Base-by-base conservation (phyloP, 2,797 vertebrate species). In the Bufotes viridis region DNA sequence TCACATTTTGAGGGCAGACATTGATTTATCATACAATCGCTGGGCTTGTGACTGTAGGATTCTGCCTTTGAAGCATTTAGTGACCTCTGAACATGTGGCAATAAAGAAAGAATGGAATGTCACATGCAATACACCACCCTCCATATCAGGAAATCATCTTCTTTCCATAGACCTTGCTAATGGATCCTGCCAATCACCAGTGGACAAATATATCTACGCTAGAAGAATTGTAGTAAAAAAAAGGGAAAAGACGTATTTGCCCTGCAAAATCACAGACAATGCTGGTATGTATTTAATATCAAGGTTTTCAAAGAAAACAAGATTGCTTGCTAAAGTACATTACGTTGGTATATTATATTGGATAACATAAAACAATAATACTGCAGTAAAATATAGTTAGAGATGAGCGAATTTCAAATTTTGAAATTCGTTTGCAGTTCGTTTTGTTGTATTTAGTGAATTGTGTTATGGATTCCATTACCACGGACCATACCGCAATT, bases 1-100 rank as follows among this genome's bases (percentile, higher is more conserved):
- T 51, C 93, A 93, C 72, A 92, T 93, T 85, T 92, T 97, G 65
- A 95, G 90, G 5, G 85, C 93, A 3, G 87, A 96, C 76, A 93
- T 96, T 18, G 88, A 90, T 84, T 90, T 97, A 82, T 90, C 88
- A 69, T 92, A 91, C 51, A 96, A 96, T 84, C 91, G 57, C 55
- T 96, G 96, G 97, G 91, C 65, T 49, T 96, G 97, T 93, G 95
- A 96, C 83, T 94, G 94, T 78, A 92, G 90, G 1, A 89, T 95
- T 79, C 89, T 85, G 6, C 88, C 85, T 90, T 91, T 97, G 72
- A 95, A 92, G 90, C 91, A 91, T 55, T 89, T 93, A 82, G 92
- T 96, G 88, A 72, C 49, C 78, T 93, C 93, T 49, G 91, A 93
- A 89, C 93, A 89, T 74, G 92, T 92, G 90, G 91, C 92, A 90